These are phyloP conservation scores for Pachyramphus minor DNA, from an alignment of 2,113 vertebrate species.

Conservation along the genomic window DNA sequence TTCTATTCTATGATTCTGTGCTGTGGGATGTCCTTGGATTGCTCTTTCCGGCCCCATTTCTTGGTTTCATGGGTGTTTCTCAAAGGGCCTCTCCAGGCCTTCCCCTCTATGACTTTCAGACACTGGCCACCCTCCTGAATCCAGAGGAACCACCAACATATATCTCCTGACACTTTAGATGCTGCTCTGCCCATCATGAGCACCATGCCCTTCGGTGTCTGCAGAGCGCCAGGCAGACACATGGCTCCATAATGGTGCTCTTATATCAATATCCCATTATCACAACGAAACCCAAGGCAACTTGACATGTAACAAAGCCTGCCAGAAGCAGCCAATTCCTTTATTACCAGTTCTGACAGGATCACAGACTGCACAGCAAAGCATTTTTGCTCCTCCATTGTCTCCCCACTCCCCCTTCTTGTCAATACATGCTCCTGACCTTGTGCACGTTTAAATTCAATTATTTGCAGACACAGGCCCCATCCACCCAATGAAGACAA, in stretches of 20 bases:
- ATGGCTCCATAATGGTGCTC: neutral
- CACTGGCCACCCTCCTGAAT: no score
- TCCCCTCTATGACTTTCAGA: neutral
- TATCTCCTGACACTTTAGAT: accelerated
- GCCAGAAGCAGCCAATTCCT: neutral
- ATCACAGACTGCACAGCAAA: neutral
- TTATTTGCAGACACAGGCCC: neutral
- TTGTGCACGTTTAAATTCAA: neutral
- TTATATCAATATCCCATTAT: neutral
- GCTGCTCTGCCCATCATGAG: neutral
- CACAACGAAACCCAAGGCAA: neutral
- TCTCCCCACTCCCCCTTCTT: neutral
- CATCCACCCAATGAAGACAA: neutral
- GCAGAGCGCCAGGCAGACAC: neutral
- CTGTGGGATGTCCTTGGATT: accelerated
- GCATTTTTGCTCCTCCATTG: neutral
- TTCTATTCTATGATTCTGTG: no score
- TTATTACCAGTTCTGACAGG: neutral
- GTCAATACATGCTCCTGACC: neutral
- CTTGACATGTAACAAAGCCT: neutral
- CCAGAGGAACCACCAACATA: neutral
- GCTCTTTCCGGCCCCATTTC: neutral
- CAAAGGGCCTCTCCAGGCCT: neutral
- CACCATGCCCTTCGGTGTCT: neutral
- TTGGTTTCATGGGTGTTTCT: neutral